These are phyloP conservation scores for Itoplectis maculator DNA, from an alignment of 2,888 invertebrate species.

Conservation along the genomic window DNA sequence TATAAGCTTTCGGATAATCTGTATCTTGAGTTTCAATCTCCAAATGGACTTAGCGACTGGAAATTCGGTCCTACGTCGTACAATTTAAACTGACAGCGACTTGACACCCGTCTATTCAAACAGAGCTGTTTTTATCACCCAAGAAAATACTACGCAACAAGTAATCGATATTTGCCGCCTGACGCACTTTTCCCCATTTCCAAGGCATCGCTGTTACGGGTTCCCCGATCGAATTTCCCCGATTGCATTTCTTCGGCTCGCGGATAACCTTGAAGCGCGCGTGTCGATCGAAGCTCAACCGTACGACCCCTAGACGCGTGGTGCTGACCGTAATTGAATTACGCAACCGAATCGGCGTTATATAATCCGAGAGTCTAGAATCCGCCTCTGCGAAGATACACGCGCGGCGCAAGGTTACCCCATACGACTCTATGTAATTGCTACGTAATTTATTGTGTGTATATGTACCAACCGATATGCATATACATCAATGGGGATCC, in stretches of 20 bases:
- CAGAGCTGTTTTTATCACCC: too few relatives aligned
- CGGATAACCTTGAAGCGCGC: background rate
- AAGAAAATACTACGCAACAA: too few relatives aligned
- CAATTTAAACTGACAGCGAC: too few relatives aligned
- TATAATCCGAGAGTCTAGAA: slow-evolving; percentile 27
- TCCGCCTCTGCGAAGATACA: slow-evolving; percentile 30
- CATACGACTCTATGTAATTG: slow-evolving; percentile 38
- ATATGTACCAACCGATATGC: background rate
- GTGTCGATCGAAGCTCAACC: slow-evolving; percentile 24
- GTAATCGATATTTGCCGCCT: too few relatives aligned
- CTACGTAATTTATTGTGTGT: slow-evolving; percentile 48
- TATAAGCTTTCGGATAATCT: too few relatives aligned
- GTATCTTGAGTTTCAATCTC: too few relatives aligned
- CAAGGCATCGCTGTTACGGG: background rate
- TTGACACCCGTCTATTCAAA: too few relatives aligned
- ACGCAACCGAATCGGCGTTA: slow-evolving; percentile 51
- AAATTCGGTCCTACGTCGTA: too few relatives aligned
- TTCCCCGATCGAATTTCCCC: background rate
- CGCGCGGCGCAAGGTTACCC: slow-evolving; percentile 65
- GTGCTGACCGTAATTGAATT: slow-evolving; percentile 54
- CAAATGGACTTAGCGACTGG: too few relatives aligned
- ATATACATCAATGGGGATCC: background rate
- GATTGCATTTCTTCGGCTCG: background rate
- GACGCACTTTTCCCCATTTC: too few relatives aligned
- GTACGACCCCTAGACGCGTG: slow-evolving; percentile 35